Base-by-base conservation (phyloP, 1,140 invertebrate species). In the Drosophila nebulosa region DNA sequence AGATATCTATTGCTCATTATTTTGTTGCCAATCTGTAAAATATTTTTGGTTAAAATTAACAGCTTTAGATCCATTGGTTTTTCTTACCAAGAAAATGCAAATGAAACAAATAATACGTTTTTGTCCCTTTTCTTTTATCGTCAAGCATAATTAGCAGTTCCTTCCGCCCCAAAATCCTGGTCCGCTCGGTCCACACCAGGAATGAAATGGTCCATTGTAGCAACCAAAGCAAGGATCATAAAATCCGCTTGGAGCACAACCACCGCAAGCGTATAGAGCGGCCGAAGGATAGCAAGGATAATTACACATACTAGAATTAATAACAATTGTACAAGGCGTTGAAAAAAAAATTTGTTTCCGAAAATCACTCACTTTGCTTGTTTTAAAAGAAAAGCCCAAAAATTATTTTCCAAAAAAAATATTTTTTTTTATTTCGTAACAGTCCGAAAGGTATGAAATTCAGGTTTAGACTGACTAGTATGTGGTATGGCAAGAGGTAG, bases 151-250 rank as follows among this genome's bases (percentile, higher is more conserved):
- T 55, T 60, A 78, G 10, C 73, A 78, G 35, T 62, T 67, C 10
- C 62, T 4, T 32, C 75, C 73, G 32, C 67, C 59, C 62, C 73
- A 78, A 12, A 26, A 71, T 7, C 63, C 73, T 7, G 76, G 74
- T 1, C 76, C 69, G n/a, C 59, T 68, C 0, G 76, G 64, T 42
- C 76, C 69, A 36, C 58, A 74, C 56, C 74, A 69, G 3, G 64
- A 64, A 50, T 79, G 73, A 26, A 77, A 79, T 4, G 75, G 71
- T n/a, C 75, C 77, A 24, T 66, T 66, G 21, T 61, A 79, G 12
- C 58, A 3, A 1, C 77, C 66, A 42, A 78, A 79, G 14, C 63
- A 64, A 4, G 75, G 75, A 64, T 79, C 78, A 42, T 74, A 78
- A 32, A 74, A 79, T 6, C 75, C 78, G 50, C 75, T 74, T 0